Evolutionary conservation across 2,797 vertebrate genomes (phyloP).

Genomic region (Sternotherus odoratus): DNA sequence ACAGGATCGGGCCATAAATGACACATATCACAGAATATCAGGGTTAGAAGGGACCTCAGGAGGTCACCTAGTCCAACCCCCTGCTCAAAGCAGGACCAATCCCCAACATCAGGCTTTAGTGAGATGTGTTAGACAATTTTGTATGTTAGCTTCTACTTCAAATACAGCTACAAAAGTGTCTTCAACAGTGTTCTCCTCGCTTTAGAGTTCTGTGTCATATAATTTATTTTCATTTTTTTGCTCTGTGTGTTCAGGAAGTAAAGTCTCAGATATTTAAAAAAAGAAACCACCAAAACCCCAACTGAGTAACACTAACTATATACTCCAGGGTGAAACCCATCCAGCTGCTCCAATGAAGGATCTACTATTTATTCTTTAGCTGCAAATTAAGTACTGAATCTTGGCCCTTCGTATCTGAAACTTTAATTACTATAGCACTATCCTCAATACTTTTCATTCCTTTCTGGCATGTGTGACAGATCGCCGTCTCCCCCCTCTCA

Average conservation of each 20-base stretch:
- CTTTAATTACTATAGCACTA: slow-evolving; percentile 49
- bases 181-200: slow-evolving; percentile 21
- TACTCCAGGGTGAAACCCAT: slow-evolving; percentile 31
- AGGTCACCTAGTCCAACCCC: too few species aligned
- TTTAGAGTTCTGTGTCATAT: neutral
- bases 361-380: slow-evolving; percentile 59
- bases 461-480: slow-evolving; percentile 30
- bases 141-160: slow-evolving; percentile 33
- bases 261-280: slow-evolving; percentile 30
- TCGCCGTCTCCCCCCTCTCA: too few species aligned
- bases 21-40: neutral
- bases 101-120: neutral
- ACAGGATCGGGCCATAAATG: neutral
- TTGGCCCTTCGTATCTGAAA: slow-evolving; percentile 51
- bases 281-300: neutral
- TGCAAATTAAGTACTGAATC: slow-evolving; percentile 52
- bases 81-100: too few species aligned
- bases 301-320: slow-evolving; percentile 53
- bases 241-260: slow-evolving; percentile 58
- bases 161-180: slow-evolving; percentile 27
- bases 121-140: slow-evolving; percentile 45
- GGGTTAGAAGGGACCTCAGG: too few species aligned
- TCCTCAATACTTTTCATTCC: slow-evolving; percentile 53
- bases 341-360: slow-evolving; percentile 66
- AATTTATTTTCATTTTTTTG: neutral